Evolutionary conservation across 2,797 vertebrate genomes (phyloP), one percentile per base, ranked within the genome.

Genomic region (Telmatherina bonti): DNA sequence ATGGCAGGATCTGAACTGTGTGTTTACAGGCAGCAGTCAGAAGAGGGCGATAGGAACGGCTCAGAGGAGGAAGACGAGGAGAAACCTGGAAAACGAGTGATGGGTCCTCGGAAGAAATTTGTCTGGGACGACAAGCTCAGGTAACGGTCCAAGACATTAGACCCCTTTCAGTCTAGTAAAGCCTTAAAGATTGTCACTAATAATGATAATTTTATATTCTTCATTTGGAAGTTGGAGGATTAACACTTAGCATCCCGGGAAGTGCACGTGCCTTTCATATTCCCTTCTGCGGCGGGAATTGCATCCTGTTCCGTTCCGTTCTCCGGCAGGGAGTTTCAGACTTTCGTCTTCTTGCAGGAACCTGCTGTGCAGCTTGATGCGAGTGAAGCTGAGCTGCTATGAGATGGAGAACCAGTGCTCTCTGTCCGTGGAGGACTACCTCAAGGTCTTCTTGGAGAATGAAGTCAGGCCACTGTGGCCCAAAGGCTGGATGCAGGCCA

Each of bases 401-500:
- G 96, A 98, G 89, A 95, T 97, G 93, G 97, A 99, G 93, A 95
- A 94, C 89, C 96, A 96, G 93, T 96, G 96, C 94, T 93, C 95
- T 87, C 96, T 97, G 76, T 95, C 96, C 47, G 95, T 96, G 91
- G 98, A 99, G 88, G 97, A 99, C 91, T 97, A 96, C 87, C 94
- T 99, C 93, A 99, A 99, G 93, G 93, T 91, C 75, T 99, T 99
- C 90, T 93, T 99, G 90, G 97, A 98, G 83, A 95, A 95, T 3
- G 97, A 99, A 91, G 96, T 98, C 91, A 99, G 97, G 92, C 94
- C 95, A 54, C 95, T 99, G 62, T 99, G 98, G 98, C 97, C 97
- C 72, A 97, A 97, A 91, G 98, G 98, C 91, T 99, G 98, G 98
- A 99, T 99, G 98, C 98, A 99, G 93, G 93, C 97, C 93, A 97